Evolutionary conservation across 2,113 vertebrate genomes (phyloP).

Genomic region (Hystrix brachyura): DNA sequence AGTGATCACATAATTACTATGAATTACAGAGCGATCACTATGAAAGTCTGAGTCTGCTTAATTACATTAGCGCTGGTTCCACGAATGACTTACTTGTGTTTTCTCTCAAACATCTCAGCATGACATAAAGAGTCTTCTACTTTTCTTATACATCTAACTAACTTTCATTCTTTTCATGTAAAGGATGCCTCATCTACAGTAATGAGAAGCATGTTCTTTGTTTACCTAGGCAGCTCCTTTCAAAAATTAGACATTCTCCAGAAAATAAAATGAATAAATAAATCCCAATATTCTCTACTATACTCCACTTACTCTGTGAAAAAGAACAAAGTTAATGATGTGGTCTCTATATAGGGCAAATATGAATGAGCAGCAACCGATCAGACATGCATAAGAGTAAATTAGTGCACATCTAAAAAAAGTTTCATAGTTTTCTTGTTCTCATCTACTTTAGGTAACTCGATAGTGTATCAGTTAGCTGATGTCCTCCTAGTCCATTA

Average conservation of each 20-base stretch:
- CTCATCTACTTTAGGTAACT: neutral
- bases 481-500: neutral
- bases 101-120: neutral
- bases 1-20: neutral
- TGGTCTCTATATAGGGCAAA: neutral
- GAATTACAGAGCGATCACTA: neutral
- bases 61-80: neutral
- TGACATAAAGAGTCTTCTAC: neutral
- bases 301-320: neutral
- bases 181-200: neutral
- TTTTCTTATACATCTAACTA: neutral
- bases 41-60: neutral
- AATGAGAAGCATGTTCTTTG: neutral
- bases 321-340: neutral
- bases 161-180: neutral
- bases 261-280: slow-evolving; percentile 7
- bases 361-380: neutral
- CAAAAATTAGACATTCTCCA: neutral
- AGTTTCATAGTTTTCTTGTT: neutral
- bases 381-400: neutral
- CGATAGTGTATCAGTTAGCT: neutral
- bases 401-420: neutral
- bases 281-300: neutral
- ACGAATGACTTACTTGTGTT: neutral
- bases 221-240: neutral